Base-by-base conservation (phyloP, 2,888 invertebrate genomes). In the Julus scanicus region DNA sequence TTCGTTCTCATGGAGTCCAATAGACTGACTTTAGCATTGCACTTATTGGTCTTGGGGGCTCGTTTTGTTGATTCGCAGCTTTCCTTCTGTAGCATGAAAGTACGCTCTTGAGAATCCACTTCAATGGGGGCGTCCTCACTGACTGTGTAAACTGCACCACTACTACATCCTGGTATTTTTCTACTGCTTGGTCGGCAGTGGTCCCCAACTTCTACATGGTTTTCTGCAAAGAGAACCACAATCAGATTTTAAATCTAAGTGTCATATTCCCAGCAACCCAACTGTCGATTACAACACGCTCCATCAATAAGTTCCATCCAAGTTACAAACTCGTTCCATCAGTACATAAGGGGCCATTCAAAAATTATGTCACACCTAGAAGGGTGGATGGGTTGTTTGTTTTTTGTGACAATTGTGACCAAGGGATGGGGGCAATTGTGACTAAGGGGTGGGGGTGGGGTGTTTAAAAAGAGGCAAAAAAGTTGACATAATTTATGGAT, bases 111-210 rank as follows among this genome's bases (percentile, higher is more conserved):
- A 37, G 80, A 39, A 5, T 80, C 80, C 11, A 29, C 37, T 80
- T 80, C 80, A 39, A 29, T 13, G 2, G 29, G 80, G 37, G 37
- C 17, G 17, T 86, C 86, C 40, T 86, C 86, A 17, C 86, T 57
- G 11, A 86, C 86, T n/a, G 86, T 86, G 86, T 53, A 86, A 20
- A 86, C 63, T 20, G 86, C 86, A 86, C 86, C 53, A 29, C 80
- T 80, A 15, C 85, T 48, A 15, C 85, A 44, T 44, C 48, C 48
- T 44, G 85, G 85, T n/a, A 85, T 44, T 49, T 49, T 85, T 29
- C n/a, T 44, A 17, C 44, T n/a, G 85, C 48, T 85, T 49, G 49
- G 44, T 44, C 85, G 85, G 17, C 85, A n/a, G 85, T 85, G 44
- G 80, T 37, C 80, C 11, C 29, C 80, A 80, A 2, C 80, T 13